Base-by-base conservation (phyloP, 2,113 vertebrate species). In the Triplophysa siluroides region DNA sequence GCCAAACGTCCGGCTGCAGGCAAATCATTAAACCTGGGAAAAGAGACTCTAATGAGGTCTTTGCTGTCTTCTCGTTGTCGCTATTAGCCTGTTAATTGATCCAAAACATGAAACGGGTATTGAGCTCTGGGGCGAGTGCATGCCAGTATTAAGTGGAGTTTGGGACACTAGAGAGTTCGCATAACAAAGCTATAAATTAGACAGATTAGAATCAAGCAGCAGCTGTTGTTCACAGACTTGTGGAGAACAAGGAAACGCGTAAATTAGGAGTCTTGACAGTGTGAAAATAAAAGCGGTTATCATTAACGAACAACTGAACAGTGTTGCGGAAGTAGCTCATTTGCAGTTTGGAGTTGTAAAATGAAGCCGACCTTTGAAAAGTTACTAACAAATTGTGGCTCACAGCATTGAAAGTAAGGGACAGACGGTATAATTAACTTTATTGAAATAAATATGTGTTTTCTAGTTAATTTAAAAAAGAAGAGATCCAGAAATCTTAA, bases 21-120 rank as follows among this genome's bases (percentile, higher is more conserved):
- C 88, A 64, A 93, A 93, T 94, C 90, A 93, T 93, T 93, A 94
- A 93, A 91, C 90, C 82, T 82, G 81, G 86, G 79, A 87, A 90
- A 87, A 88, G 87, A 90, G 88, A 89, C 90, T 87, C 86, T 89
- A 91, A 89, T 89, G 91, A 87, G 78, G 87, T 90, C 87, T 91
- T 86, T 86, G 83, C 88, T 83, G 86, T 92, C 91, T 90, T 91
- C 89, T 90, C 19, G 83, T 91, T 88, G 91, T 92, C 92, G 91
- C 86, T 86, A 88, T 87, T 89, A 89, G 87, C 86, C 86, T 84
- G 92, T 90, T 92, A 91, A 93, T 91, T 92, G 91, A 91, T 89
- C 88, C 90, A 88, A 88, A 91, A 91, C 90, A 90, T 91, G 90
- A 92, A 92, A 87, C 87, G 84, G 82, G 84, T 90, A 90, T 90